These are phyloP conservation scores for Hemiscyllium ocellatum DNA, from an alignment of 2,113 vertebrate genomes.

Conservation along the genomic window DNA sequence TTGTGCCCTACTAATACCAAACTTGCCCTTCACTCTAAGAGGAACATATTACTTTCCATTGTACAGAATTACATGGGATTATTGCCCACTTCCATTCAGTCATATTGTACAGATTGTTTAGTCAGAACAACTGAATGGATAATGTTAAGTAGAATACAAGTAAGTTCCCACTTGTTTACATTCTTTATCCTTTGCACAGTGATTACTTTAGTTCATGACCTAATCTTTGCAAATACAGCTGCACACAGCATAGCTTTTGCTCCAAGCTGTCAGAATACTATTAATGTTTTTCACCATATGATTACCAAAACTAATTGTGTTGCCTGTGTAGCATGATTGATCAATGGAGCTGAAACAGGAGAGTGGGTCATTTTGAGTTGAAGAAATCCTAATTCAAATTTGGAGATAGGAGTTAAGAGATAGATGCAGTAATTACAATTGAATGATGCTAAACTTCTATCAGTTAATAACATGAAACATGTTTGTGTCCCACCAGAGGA, in stretches of 20 bases:
- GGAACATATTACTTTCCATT: background rate
- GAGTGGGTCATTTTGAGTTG: constrained; percentile 19
- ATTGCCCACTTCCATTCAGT: background rate
- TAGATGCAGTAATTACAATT: no score
- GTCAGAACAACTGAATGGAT: no score
- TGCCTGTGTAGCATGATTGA: background rate
- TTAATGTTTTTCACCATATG: background rate
- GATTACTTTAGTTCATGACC: background rate
- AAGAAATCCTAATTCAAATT: background rate
- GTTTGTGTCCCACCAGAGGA: no score
- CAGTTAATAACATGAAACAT: background rate
- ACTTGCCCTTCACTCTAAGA: no score
- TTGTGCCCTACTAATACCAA: no score
- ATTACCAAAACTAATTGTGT: background rate
- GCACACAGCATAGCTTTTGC: background rate
- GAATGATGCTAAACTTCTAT: no score
- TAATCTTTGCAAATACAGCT: background rate
- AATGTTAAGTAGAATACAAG: background rate
- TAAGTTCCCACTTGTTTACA: background rate
- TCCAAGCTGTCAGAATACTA: background rate
- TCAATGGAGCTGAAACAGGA: background rate
- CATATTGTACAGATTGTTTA: background rate
- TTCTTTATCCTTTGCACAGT: background rate
- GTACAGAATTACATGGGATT: background rate
- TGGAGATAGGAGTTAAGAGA: background rate